These are phyloP conservation scores for Semibalanus balanoides DNA, from an alignment of 1,140 invertebrate species.

Conservation along the genomic window DNA sequence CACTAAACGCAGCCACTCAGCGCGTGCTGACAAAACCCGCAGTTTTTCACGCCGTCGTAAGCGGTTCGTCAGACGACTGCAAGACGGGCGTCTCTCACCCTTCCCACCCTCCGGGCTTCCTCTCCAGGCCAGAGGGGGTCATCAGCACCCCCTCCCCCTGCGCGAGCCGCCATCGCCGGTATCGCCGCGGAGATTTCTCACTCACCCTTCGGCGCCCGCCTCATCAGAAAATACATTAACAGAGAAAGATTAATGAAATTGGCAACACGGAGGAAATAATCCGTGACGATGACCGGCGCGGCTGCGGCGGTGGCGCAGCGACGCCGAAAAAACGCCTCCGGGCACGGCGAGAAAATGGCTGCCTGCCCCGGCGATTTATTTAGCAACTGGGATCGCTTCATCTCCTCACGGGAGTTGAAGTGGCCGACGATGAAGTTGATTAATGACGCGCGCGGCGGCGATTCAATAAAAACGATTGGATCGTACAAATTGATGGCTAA, in stretches of 20 bases:
- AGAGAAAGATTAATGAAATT: conserved; percentile 1
- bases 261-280: background rate
- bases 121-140: too few species aligned
- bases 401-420: background rate
- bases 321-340: background rate
- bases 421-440: background rate
- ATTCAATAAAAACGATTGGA: background rate
- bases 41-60: background rate
- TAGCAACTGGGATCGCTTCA: background rate
- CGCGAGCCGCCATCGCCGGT: too few species aligned
- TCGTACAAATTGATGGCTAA: background rate
- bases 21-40: too few species aligned
- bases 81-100: too few species aligned
- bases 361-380: background rate
- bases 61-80: background rate
- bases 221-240: background rate
- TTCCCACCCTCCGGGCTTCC: too few species aligned
- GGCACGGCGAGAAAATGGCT: background rate
- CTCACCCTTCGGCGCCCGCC: background rate
- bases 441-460: background rate
- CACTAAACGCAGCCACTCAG: too few species aligned
- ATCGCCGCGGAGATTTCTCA: background rate
- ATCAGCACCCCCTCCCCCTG: too few species aligned
- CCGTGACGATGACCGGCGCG: background rate
- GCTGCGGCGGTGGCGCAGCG: too few species aligned